These are phyloP conservation scores for Panthera uncia DNA, from an alignment of 2,113 vertebrate species.

Conservation along the genomic window DNA sequence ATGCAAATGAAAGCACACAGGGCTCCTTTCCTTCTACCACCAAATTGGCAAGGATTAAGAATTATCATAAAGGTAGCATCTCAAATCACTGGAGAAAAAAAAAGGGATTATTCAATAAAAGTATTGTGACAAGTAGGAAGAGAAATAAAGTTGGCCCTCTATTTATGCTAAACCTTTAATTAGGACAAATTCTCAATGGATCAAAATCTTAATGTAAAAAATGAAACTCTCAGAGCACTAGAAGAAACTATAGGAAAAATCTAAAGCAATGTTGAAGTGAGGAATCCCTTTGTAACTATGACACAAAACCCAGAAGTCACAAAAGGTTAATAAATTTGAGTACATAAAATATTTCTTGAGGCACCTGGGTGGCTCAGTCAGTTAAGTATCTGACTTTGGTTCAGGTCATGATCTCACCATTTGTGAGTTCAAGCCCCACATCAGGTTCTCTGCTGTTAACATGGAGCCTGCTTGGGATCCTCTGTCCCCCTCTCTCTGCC, in stretches of 20 bases:
- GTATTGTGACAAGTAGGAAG: neutral
- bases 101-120: neutral
- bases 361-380: too few species aligned
- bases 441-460: too few species aligned
- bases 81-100: constrained; percentile 7
- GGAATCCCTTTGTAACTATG: constrained; percentile 17
- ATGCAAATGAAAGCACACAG: neutral
- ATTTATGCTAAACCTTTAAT: neutral
- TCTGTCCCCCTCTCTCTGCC: too few species aligned
- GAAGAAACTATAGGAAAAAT: neutral
- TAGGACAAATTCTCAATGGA: constrained; percentile 18
- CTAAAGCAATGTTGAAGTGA: neutral
- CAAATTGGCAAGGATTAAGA: neutral
- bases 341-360: constrained; percentile 14
- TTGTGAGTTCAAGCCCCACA: too few species aligned
- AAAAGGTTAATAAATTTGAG: constrained; percentile 40
- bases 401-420: too few species aligned
- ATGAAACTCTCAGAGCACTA: neutral
- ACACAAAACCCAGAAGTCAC: constrained; percentile 7
- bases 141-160: constrained; percentile 31
- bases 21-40: neutral
- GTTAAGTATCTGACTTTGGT: too few species aligned
- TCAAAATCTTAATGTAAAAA: constrained; percentile 23
- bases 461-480: too few species aligned
- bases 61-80: neutral